These are phyloP conservation scores for Heliconius hortense DNA, from an alignment of 2,888 invertebrate genomes.

Conservation along the genomic window DNA sequence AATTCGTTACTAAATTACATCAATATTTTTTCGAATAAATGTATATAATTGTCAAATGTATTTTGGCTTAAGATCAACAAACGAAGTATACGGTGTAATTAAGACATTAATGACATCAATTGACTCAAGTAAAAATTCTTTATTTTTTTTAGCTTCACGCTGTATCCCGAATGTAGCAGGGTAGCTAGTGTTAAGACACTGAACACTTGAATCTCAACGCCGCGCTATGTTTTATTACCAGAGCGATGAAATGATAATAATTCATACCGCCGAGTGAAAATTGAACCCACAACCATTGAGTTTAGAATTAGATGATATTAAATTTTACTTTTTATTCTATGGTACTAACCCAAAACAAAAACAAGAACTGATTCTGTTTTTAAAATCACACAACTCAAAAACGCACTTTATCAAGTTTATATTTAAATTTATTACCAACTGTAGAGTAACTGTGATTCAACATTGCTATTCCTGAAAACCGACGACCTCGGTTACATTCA, in stretches of 20 bases:
- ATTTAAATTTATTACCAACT: neutral
- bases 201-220: neutral
- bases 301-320: neutral
- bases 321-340: too few relatives aligned
- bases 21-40: neutral
- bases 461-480: constrained; percentile 8
- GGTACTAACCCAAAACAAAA: too few relatives aligned
- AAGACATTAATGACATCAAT: neutral
- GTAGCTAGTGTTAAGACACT: neutral
- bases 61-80: neutral
- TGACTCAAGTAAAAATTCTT: neutral
- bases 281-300: neutral
- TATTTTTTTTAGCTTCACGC: neutral
- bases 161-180: neutral
- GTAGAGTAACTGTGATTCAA: constrained; percentile 17
- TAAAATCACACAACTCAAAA: neutral
- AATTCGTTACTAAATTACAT: neutral
- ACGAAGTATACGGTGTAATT: neutral
- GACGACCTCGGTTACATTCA: constrained; percentile 19
- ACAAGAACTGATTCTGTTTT: neutral
- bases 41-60: neutral
- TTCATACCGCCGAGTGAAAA: neutral
- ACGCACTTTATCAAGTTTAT: neutral
- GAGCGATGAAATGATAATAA: neutral
- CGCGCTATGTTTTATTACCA: neutral